Conservation (phyloP, 2,888 invertebrate species). For the Ischnura elegans region DNA sequence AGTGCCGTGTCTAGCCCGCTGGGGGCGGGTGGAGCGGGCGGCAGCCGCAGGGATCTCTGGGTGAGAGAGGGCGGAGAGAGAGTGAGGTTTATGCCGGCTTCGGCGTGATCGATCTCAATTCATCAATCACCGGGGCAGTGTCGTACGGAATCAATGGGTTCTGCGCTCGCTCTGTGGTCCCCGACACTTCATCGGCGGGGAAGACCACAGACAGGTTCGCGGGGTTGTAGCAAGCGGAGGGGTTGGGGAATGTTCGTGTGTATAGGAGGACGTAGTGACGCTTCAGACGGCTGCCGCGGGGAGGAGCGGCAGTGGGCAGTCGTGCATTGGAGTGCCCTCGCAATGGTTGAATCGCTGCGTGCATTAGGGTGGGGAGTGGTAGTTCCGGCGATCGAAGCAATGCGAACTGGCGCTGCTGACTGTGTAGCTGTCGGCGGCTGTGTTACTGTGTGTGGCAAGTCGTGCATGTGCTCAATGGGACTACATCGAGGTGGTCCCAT, state of each 20-base stretch:
- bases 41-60: neutral
- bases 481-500: too few relatives aligned
- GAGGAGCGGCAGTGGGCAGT: neutral
- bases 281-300: neutral
- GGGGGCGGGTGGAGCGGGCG: neutral
- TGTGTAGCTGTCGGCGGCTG: neutral
- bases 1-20: too few relatives aligned
- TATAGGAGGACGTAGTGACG: neutral
- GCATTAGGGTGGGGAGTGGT: neutral
- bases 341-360: neutral
- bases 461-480: too few relatives aligned
- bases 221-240: neutral
- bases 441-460: neutral
- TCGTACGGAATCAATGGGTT: constrained; percentile 52
- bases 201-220: neutral
- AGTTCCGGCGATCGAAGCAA: neutral
- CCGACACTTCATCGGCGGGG: constrained; percentile 31
- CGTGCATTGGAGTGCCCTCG: neutral
- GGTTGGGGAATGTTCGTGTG: neutral
- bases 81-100: constrained; percentile 30
- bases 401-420: neutral
- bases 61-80: neutral
- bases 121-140: constrained; percentile 56
- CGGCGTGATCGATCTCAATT: constrained; percentile 56
- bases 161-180: neutral